Evolutionary conservation across 2,797 vertebrate genomes (phyloP), one percentile per base, ranked within the genome.

Genomic region (Gallinago solitaria): DNA sequence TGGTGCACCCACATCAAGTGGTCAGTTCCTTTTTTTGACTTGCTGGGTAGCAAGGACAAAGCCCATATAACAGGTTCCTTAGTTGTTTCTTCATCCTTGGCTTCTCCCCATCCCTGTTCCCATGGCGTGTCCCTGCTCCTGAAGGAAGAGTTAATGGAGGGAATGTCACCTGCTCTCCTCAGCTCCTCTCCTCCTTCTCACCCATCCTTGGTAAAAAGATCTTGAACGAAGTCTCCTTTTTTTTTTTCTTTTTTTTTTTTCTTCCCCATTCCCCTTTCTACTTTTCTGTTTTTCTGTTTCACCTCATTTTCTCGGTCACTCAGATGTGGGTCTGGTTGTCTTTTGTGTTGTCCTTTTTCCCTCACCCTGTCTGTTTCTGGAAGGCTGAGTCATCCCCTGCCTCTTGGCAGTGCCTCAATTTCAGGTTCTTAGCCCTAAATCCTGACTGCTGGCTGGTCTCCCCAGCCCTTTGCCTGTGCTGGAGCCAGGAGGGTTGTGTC

Each of bases 371-470:
- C 61, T 73, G 63, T 90, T 96, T 77, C 75, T 87, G 83, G 48
- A 80, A 90, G 60, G 56, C 89, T 94, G 89, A 92, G 78, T 96
- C 93, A 89, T 89, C 35, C 20, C 16, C 16, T 0, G 8, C 20
- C 25, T 76, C 9, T 87, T 96, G 88, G 88, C 92, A 60, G 33
- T 0, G 0, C 76, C 84, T 89, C 71, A 75, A 0, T 85, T 92
- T 64, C 35, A 89, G 56, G 45, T 90, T 91, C 90, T 95, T 90
- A 91, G 41, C 64, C 78, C 71, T 83, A 81, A 91, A 90, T 95
- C 78, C 81, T 2, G 3, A 47, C 19, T 57, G 27, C 71, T 96
- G 93, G 81, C 81, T 68, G 67, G 18, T 69, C 68, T 87, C 56
- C 39, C 25, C 48, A 89, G 70, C 25, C 41, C 14, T 67, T 67